Conservation (phyloP, 1,140 invertebrate species). For the Oryzaephilus surinamensis region DNA sequence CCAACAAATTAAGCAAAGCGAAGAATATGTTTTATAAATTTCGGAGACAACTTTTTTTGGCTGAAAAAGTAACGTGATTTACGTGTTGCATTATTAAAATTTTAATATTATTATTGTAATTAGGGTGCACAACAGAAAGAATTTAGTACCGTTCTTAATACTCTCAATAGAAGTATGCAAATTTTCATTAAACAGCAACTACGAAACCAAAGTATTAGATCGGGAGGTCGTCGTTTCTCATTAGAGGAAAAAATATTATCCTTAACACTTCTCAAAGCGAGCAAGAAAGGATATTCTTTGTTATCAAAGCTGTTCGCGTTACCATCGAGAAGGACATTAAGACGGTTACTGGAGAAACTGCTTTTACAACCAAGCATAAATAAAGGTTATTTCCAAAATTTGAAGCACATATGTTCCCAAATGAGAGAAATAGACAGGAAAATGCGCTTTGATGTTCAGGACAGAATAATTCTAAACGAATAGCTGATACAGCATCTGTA, state of each 20-base stretch:
- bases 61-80: slow-evolving; percentile 1
- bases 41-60: not conserved
- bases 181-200: too few relatives aligned
- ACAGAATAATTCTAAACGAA: slow-evolving; percentile 5
- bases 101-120: slow-evolving; percentile 9
- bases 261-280: too few relatives aligned
- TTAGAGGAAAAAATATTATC: too few relatives aligned
- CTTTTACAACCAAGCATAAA: slow-evolving; percentile 8
- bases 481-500: slow-evolving; percentile 28
- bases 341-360: too few relatives aligned
- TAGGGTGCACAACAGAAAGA: slow-evolving; percentile 8
- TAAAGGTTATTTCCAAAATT: slow-evolving; percentile 4
- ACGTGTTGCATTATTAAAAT: not conserved
- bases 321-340: too few relatives aligned
- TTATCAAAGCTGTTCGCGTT: too few relatives aligned
- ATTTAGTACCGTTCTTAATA: too few relatives aligned
- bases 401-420: slow-evolving; percentile 7
- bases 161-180: too few relatives aligned
- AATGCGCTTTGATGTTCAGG: slow-evolving; percentile 24
- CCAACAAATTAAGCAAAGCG: not conserved
- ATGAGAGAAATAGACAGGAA: slow-evolving; percentile 2
- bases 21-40: slow-evolving; percentile 5
- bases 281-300: too few relatives aligned
- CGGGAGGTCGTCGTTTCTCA: too few relatives aligned
- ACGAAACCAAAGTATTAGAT: too few relatives aligned